Evolutionary conservation across 2,888 invertebrate genomes (phyloP).

Genomic region (Entomobrya proxima): DNA sequence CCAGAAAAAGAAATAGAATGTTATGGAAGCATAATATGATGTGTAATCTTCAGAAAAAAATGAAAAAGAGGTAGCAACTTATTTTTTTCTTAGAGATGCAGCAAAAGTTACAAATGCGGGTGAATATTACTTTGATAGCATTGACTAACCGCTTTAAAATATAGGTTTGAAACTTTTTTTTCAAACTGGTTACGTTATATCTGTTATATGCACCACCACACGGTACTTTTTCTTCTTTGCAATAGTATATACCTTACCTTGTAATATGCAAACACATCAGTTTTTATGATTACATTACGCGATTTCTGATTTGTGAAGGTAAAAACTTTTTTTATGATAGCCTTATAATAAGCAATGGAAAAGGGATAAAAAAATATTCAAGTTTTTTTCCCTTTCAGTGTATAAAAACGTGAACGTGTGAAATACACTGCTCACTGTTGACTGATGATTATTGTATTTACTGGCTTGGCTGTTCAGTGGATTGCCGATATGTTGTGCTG

Average conservation of each 20-base stretch:
- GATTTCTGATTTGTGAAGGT: background rate
- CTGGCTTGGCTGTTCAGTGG: too few relatives aligned
- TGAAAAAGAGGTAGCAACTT: too few relatives aligned
- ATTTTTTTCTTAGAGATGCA: too few relatives aligned
- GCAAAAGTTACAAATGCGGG: too few relatives aligned
- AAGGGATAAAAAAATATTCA: slow-evolving; percentile 9
- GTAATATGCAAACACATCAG: background rate
- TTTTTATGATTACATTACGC: background rate
- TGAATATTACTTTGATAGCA: too few relatives aligned
- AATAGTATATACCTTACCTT: background rate
- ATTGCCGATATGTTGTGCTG: background rate
- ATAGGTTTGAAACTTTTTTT: background rate
- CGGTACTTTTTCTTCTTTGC: background rate
- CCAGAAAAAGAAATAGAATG: too few relatives aligned
- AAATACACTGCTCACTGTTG: too few relatives aligned
- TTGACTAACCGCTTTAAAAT: background rate
- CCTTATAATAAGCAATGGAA: background rate
- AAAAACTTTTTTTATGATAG: background rate
- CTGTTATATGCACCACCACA: too few relatives aligned
- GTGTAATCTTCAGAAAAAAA: too few relatives aligned
- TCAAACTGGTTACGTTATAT: slow-evolving; percentile 12
- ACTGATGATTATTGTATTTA: too few relatives aligned
- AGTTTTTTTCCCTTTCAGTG: background rate
- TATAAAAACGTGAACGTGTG: too few relatives aligned
- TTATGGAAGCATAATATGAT: too few relatives aligned